Conservation (phyloP, 2,888 invertebrate genomes). For the Idaea straminata region DNA sequence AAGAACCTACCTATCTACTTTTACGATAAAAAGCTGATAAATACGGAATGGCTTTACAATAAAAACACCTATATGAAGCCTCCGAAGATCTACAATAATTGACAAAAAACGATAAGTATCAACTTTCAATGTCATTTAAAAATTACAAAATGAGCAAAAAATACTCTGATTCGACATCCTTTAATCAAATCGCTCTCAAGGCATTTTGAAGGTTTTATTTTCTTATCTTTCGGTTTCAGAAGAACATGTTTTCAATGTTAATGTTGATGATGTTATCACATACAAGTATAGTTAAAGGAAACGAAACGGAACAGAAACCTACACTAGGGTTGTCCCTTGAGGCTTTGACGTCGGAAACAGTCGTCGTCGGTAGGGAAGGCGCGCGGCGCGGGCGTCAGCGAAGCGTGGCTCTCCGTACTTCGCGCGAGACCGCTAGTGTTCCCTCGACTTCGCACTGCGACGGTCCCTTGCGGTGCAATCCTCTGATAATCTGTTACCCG, state of each 20-base stretch:
- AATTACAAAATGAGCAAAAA: neutral
- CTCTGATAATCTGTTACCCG: conserved; percentile 27
- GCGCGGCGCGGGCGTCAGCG: conserved; percentile 29
- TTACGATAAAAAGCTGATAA: neutral
- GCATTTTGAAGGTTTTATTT: too few species aligned
- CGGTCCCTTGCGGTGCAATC: conserved; percentile 49
- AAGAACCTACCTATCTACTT: neutral
- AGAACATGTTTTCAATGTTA: too few species aligned
- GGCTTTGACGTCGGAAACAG: conserved; percentile 5
- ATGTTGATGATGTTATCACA: neutral
- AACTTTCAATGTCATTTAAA: neutral
- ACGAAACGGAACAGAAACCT: conserved; percentile 10
- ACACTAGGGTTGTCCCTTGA: conserved; percentile 15
- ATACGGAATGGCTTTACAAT: neutral
- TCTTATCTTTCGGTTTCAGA: too few species aligned
- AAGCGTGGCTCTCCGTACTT: conserved; percentile 38
- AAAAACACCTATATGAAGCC: neutral
- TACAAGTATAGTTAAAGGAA: neutral
- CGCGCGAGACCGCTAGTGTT: conserved; percentile 53
- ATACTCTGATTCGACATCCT: neutral
- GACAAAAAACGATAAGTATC: neutral
- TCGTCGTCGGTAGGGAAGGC: conserved; percentile 14
- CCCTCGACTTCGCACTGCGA: conserved; percentile 68
- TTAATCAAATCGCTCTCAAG: neutral
- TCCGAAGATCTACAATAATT: too few species aligned